Conservation (phyloP, 2,113 vertebrate species). For the Saguinus midas region DNA sequence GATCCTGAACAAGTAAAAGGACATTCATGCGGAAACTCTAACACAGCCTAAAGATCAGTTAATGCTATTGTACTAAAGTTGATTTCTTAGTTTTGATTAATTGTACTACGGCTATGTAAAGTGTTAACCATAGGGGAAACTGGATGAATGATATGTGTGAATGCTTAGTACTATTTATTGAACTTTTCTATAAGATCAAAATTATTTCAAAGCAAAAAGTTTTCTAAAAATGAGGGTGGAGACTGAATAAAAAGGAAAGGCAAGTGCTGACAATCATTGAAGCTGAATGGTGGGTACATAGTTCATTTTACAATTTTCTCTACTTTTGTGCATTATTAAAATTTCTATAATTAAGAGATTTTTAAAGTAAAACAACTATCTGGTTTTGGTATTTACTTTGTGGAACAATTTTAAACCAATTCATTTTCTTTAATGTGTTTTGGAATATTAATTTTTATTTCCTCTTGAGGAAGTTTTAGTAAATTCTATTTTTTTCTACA, state of each 20-base stretch:
- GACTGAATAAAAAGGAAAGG: background rate
- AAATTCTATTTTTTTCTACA: conserved; percentile 20
- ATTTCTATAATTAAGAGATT: background rate
- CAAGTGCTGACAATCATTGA: background rate
- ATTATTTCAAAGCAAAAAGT: background rate
- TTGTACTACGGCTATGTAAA: background rate
- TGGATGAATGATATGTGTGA: background rate
- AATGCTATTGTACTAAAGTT: background rate
- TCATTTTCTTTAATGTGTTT: conserved; percentile 12
- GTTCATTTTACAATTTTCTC: background rate
- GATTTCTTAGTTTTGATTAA: background rate
- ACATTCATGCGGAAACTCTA: background rate
- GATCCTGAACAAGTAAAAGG: background rate
- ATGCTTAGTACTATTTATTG: background rate
- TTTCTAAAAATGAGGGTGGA: background rate
- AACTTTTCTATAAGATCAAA: background rate
- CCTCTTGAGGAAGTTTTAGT: background rate
- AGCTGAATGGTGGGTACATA: background rate
- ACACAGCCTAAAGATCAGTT: background rate
- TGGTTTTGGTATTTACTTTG: background rate
- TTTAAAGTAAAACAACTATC: background rate
- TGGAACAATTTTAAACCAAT: background rate
- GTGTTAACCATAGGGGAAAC: background rate
- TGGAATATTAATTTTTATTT: background rate
- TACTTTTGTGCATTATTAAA: background rate